Conservation (phyloP, 2,888 invertebrate genomes). For the Watsonalla cultraria region DNA sequence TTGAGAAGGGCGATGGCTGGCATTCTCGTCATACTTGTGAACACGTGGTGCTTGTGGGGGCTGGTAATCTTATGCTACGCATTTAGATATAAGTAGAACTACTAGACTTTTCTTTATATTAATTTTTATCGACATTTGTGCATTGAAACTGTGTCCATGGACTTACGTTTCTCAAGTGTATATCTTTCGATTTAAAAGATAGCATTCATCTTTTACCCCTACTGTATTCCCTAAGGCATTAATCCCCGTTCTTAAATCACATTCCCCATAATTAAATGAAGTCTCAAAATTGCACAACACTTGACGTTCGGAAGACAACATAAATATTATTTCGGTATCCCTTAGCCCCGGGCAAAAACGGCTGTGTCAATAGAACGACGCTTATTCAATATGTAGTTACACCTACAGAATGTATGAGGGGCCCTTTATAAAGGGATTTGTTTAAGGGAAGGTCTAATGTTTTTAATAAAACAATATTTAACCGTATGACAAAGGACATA, state of each 20-base stretch:
- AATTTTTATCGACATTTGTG: too few relatives aligned
- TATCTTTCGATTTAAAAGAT: too few relatives aligned
- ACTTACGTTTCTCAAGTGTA: too few relatives aligned
- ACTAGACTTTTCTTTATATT: too few relatives aligned
- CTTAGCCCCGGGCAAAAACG: conserved; percentile 15
- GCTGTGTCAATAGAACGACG: conserved; percentile 23
- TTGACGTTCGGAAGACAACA: neutral
- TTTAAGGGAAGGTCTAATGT: conserved; percentile 10
- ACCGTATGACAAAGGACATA: neutral
- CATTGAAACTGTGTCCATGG: too few relatives aligned
- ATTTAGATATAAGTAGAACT: too few relatives aligned
- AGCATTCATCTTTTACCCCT: too few relatives aligned
- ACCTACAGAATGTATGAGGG: conserved; percentile 18
- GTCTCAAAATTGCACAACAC: neutral
- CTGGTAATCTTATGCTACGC: too few relatives aligned
- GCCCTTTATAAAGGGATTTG: conserved; percentile 19
- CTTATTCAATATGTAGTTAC: conserved; percentile 31
- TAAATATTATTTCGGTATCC: neutral
- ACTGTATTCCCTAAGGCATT: neutral
- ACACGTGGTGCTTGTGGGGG: too few relatives aligned
- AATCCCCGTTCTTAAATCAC: neutral
- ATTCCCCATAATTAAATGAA: neutral
- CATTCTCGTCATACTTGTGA: too few relatives aligned
- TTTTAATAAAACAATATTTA: neutral
- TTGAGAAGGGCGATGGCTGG: too few relatives aligned